phyloP scores from a whole-genome alignment of 1,140 invertebrate genomes.

The Pachypsylla venusta region DNA sequence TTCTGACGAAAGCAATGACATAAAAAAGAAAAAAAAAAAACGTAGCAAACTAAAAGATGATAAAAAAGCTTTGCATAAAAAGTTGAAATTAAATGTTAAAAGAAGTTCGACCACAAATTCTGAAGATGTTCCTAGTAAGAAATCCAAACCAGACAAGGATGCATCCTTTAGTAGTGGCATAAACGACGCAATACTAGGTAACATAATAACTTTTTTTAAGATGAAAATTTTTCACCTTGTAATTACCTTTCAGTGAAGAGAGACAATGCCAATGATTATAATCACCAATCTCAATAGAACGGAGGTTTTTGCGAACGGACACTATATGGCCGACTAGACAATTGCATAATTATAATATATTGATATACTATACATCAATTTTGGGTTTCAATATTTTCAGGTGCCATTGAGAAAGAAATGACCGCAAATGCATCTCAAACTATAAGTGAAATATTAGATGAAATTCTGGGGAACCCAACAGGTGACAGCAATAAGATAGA shows the following conservation, averaged over 20 bases:
- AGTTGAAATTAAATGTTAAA: neutral
- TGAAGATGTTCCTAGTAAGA: slow-evolving; percentile 22
- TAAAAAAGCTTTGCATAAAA: slow-evolving; percentile 17
- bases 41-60: slow-evolving; percentile 36
- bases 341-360: neutral
- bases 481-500: neutral
- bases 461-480: slow-evolving; percentile 11
- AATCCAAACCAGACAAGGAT: slow-evolving; percentile 17
- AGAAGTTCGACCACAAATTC: slow-evolving; percentile 15
- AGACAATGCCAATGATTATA: neutral
- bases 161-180: slow-evolving; percentile 12
- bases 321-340: too few species aligned
- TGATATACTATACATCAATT: neutral
- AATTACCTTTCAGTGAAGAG: neutral
- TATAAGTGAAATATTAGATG: slow-evolving; percentile 16
- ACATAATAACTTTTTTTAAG: neutral
- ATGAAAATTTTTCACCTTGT: neutral
- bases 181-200: slow-evolving; percentile 1
- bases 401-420: slow-evolving; percentile 5
- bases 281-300: neutral
- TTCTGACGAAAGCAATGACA: slow-evolving; percentile 29
- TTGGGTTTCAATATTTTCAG: neutral
- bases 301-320: too few species aligned
- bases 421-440: slow-evolving; percentile 1
- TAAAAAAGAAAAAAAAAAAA: slow-evolving; percentile 41